Conservation (phyloP, 2,888 invertebrate species). For the Oscheius sp. region DNA sequence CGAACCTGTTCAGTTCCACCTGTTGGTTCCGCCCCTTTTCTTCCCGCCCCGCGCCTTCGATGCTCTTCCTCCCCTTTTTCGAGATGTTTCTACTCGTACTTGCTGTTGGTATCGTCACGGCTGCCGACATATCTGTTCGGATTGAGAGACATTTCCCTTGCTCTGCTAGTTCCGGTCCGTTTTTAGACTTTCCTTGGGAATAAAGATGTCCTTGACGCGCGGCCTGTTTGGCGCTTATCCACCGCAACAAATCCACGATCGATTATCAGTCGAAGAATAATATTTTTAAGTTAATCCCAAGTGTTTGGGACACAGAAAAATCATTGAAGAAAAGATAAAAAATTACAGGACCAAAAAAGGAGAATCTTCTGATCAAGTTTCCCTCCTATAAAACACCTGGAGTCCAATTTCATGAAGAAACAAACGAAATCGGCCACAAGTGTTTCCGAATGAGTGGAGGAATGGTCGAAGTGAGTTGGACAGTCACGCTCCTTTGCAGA, state of each 20-base stretch:
- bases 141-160: conserved; percentile 70
- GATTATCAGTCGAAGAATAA: too few relatives aligned
- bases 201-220: conserved; percentile 12
- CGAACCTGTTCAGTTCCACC: conserved; percentile 29
- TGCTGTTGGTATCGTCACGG: conserved; percentile 30
- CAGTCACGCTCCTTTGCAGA: neutral
- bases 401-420: conserved; percentile 56
- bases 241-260: conserved; percentile 2
- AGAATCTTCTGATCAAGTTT: conserved; percentile 66
- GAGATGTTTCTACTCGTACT: conserved; percentile 31
- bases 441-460: conserved; percentile 70
- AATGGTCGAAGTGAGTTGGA: conserved; percentile 59
- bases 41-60: neutral
- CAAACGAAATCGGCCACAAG: conserved; percentile 56
- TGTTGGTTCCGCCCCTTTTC: conserved; percentile 17
- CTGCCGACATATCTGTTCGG: conserved; percentile 63
- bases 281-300: too few relatives aligned
- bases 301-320: too few relatives aligned
- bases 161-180: conserved; percentile 65
- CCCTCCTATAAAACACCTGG: conserved; percentile 66
- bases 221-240: conserved; percentile 18
- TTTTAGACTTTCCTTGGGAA: neutral
- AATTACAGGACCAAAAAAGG: conserved; percentile 55
- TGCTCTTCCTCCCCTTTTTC: conserved; percentile 21
- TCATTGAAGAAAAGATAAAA: neutral